These are phyloP conservation scores for Drosophila pseudoobscura DNA, from an alignment of 1,140 invertebrate genomes.

Conservation along the genomic window DNA sequence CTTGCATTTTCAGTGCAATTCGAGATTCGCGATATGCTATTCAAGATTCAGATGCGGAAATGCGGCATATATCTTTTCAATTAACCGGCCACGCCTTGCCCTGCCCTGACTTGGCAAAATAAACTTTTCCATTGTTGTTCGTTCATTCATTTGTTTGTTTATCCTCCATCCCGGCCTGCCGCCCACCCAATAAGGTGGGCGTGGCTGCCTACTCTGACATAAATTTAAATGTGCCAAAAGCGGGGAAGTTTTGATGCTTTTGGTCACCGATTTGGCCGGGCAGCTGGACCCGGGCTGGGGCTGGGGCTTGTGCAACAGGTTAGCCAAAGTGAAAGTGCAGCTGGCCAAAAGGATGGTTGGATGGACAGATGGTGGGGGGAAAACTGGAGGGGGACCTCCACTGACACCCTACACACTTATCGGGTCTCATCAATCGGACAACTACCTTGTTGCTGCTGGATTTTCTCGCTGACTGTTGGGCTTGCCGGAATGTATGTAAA, in stretches of 20 bases:
- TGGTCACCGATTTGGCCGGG: conserved; percentile 17
- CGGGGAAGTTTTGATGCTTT: conserved; percentile 56
- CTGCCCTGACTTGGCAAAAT: conserved; percentile 52
- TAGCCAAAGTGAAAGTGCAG: conserved; percentile 59
- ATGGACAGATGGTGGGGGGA: not conserved
- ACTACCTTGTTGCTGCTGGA: too few relatives aligned
- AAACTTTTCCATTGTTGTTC: conserved; percentile 56
- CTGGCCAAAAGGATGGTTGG: conserved; percentile 5
- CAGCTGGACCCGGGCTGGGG: not conserved
- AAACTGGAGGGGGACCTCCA: too few relatives aligned
- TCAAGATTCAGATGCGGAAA: conserved; percentile 73
- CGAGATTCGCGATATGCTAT: conserved; percentile 45
- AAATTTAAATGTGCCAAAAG: conserved; percentile 35
- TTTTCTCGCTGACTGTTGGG: conserved; percentile 7
- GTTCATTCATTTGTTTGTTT: conserved; percentile 44
- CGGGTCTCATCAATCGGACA: not conserved
- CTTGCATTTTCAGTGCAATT: conserved; percentile 45
- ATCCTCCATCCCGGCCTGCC: not conserved
- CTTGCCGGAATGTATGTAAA: conserved; percentile 49
- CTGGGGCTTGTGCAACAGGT: conserved; percentile 57
- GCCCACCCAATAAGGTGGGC: conserved; percentile 29
- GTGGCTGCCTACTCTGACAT: conserved; percentile 38
- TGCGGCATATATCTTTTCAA: conserved; percentile 67
- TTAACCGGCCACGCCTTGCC: conserved; percentile 51
- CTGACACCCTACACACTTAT: not conserved